Conservation (phyloP, 2,888 invertebrate genomes). For the Tethea ocularis region DNA sequence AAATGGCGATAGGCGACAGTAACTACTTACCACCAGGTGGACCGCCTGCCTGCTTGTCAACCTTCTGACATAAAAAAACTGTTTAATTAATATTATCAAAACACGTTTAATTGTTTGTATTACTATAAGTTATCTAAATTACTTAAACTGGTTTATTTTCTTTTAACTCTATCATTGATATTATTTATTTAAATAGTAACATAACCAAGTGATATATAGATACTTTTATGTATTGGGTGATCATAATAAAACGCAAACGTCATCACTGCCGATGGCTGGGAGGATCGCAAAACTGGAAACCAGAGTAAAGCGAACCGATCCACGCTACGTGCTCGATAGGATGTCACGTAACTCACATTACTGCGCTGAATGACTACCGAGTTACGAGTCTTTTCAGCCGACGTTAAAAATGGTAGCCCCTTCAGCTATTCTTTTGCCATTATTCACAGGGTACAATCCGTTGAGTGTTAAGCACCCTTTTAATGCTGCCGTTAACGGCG, state of each 20-base stretch:
- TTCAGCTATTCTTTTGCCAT: conserved; percentile 67
- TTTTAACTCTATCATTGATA: too few relatives aligned
- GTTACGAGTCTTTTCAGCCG: conserved; percentile 67
- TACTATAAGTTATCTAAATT: too few relatives aligned
- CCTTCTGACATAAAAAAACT: too few relatives aligned
- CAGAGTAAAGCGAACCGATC: conserved; percentile 38
- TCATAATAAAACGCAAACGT: conserved; percentile 52
- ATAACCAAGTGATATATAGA: conserved; percentile 1
- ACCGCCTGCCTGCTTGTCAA: too few relatives aligned
- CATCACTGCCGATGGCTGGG: conserved; percentile 24
- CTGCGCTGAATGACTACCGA: conserved; percentile 60
- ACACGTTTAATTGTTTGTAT: too few relatives aligned
- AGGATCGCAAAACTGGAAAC: conserved; percentile 34
- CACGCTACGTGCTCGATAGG: conserved; percentile 42
- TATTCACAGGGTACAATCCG: conserved; percentile 67
- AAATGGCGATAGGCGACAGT: too few relatives aligned
- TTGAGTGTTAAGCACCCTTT: conserved; percentile 64
- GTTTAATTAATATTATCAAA: too few relatives aligned
- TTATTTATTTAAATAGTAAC: conserved; percentile 15
- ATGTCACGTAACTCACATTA: conserved; percentile 62
- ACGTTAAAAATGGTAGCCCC: conserved; percentile 61
- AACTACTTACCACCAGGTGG: too few relatives aligned
- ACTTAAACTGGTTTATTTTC: too few relatives aligned
- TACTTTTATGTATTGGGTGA: conserved; percentile 14
- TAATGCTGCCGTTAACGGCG: conserved; percentile 60